These are phyloP conservation scores for Eciton burchellii DNA, from an alignment of 1,140 invertebrate genomes.

Conservation along the genomic window DNA sequence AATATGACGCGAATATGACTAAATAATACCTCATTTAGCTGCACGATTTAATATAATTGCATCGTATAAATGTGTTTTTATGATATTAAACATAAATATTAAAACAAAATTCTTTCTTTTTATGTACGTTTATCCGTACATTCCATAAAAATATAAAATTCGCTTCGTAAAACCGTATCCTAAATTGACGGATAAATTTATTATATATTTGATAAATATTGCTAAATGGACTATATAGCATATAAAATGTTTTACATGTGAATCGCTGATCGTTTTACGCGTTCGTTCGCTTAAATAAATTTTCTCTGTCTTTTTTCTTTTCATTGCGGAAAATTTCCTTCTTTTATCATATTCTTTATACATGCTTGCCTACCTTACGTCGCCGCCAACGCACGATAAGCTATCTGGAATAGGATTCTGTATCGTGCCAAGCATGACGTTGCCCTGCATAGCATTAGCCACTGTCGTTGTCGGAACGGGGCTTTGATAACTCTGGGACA, in stretches of 20 bases:
- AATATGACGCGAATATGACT: constrained; percentile 7
- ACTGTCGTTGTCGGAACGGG: constrained; percentile 79
- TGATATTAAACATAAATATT: constrained; percentile 15
- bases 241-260: constrained; percentile 9
- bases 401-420: constrained; percentile 84
- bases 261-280: constrained; percentile 15
- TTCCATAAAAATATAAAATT: constrained; percentile 3
- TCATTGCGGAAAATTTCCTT: constrained; percentile 11
- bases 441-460: constrained; percentile 81
- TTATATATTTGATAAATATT: constrained; percentile 14
- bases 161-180: background rate
- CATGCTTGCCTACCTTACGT: constrained; percentile 85
- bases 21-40: constrained; percentile 27
- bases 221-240: constrained; percentile 2
- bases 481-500: constrained; percentile 84
- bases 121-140: no score
- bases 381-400: constrained; percentile 86
- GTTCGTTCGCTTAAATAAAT: constrained; percentile 32
- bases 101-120: no score
- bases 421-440: constrained; percentile 84
- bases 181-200: background rate
- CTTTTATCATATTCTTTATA: constrained; percentile 61
- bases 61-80: constrained; percentile 10
- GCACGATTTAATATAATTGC: constrained; percentile 2
- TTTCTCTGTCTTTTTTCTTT: constrained; percentile 24